Evolutionary conservation across 2,113 vertebrate species (phyloP), one percentile per base, ranked within the genome.

Genomic region (Scomber scombrus): DNA sequence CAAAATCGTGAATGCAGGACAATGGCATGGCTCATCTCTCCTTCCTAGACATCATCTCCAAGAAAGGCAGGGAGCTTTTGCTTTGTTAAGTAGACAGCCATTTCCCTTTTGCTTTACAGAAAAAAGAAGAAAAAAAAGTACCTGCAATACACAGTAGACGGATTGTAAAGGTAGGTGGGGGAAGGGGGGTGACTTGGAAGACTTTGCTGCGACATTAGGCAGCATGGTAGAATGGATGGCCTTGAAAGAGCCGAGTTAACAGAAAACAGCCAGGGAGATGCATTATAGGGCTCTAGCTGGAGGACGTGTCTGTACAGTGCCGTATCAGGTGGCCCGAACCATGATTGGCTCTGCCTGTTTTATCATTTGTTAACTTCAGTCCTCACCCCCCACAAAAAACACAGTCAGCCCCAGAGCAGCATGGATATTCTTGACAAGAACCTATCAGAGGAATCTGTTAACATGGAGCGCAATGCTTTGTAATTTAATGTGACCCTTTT

Each of bases 191-290:
- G 84, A 87, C 86, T 81, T 87, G 77, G 79, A 81, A 91, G 89
- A 84, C 87, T 88, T 78, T 85, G 75, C 83, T 70, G 80, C 71
- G 49, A 91, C 89, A 87, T 85, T 77, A 88, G 85, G 85, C 69
- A 62, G 79, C 66, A 45, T n/a, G 8, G 66, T 72, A 86, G 91
- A 92, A 94, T 92, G 85, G 87, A 94, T 94, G 78, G 91, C 79
- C 78, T 78, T 87, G 90, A 93, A 94, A 94, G 85, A 91, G 90
- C 88, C 47, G 82, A 90, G 86, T 93, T 92, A 93, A 94, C 92
- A 94, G 90, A 93, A 94, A 93, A 89, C 85, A 87, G 90, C 85
- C 80, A 70, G 81, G 49, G 85, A 93, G 88, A 94, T 93, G 87
- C 86, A 94, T 94, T 89, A 93, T 77, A 80, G 73, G 70, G 78